Base-by-base conservation (phyloP, 2,113 vertebrate genomes). In the Poeciliopsis occidentalis region DNA sequence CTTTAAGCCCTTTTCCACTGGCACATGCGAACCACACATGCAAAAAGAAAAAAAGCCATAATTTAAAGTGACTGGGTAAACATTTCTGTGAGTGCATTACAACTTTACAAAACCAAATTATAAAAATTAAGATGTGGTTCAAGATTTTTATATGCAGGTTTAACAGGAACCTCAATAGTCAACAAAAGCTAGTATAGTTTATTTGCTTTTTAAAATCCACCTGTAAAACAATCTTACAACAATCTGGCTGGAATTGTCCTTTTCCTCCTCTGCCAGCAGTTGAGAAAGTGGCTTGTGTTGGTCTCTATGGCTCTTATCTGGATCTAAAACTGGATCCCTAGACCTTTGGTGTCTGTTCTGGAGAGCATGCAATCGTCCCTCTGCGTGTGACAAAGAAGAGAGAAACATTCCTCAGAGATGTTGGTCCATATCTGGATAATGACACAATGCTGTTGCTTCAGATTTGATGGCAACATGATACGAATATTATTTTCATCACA, bases 191-290 rank as follows among this genome's bases (percentile, higher is more conserved):
- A 15, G 13, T 4, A 15, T 47, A 47, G 44, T 47, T 47, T 19
- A 47, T 19, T 15, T 15, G 44, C 15, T 47, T 47, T 47, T 47
- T 17, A 47, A 47, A 47, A 47, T 47, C 15, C 26, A 60, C 29
- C 17, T 34, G 44, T 41, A 41, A 24, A 69, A 65, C 39, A 64
- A 68, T n/a, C 72, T 54, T 83, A 95, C 94, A 83, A 93, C 79
- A 27, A 89, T 91, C 63, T 89, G 89, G 67, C 89, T 88, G 4
- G 87, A 83, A 29, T 80, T 91, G 60, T 77, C 64, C 2, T 88
- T 87, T 24, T 76, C 78, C 4, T 92, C 89, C 69, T 90, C 88
- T 67, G 83, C 87, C 75, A 92, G 69, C 71, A 92, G 64, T 30
- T 91, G 87, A 30, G 84, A 63, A 8, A 92, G 71, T 0, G 78